Base-by-base conservation (phyloP, 2,113 vertebrate genomes). In the Strix uralensis region DNA sequence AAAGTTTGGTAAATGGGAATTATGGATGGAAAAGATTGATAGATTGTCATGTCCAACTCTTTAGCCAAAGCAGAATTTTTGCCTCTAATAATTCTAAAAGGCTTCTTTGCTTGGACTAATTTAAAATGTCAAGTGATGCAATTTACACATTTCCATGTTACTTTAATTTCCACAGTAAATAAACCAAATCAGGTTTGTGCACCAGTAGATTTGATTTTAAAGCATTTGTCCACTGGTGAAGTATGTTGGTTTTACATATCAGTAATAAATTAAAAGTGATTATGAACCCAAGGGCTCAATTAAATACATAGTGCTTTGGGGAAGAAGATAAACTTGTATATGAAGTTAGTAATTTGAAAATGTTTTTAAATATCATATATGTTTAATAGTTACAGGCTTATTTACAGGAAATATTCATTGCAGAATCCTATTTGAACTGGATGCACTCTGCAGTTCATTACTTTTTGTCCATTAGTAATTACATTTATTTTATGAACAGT, bases 241-340 rank as follows among this genome's bases (percentile, higher is more conserved):
- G 59, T 69, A 40, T 49, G 92, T 93, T 93, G 42, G 36, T 89
- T 95, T 96, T 86, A 78, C 44, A 83, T 51, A 96, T 88, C 69
- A 92, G 85, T 94, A 96, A 96, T 94, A 94, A 97, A 97, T 97
- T 96, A 94, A 96, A 96, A 96, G 81, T 83, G 77, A 94, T 96
- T 96, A 83, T 11, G 40, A 94, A 93, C 96, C 92, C 83, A 92
- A 91, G 94, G 92, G 94, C 67, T 96, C 96, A 96, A 92, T 98
- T 98, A 97, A 96, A 92, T 96, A 80, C 34, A 74, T 46, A 71
- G 70, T 85, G 78, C 95, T 97, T 94, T 86, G 66, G 88, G 90
- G 69, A 94, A 87, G 88, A 79, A 78, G 91, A 97, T 87, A 93
- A 69, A 92, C 84, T 96, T 92, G 86, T 81, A 40, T 36, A 36